Base-by-base conservation (phyloP, 2,888 invertebrate genomes). In the Brachyptera risi region DNA sequence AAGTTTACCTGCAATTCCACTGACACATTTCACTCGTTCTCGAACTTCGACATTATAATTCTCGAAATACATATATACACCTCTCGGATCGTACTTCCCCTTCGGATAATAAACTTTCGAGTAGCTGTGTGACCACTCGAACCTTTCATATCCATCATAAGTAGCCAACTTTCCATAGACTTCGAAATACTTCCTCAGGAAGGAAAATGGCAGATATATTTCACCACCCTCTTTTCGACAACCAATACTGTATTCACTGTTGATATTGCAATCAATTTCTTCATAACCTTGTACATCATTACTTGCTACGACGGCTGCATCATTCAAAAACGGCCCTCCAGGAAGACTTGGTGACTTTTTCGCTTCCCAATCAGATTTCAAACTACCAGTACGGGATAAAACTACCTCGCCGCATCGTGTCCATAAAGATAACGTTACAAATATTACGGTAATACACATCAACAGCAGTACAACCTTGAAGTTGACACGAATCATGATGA, bases 31-130 rank as follows among this genome's bases (percentile, higher is more conserved):
- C 1, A 99, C 98, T 61, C 97, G 80, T 71, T 96, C 96, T 57
- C 98, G 79, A 3, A 92, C 90, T 79, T 98, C 98, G 0, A 99
- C 98, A 75, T 96, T 97, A 76, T 97, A 98, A 74, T 96, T 94
- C 72, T 95, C 96, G 76, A 99, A 99, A 65, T 96, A 96, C 78
- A 96, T 92, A 75, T 96, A 99, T 0, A 92, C 87, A 1, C 96
- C 96, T 23, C 84, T 83, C 0, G 96, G 87, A 71, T 94, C 88
- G 75, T 99, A 98, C 68, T 87, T 88, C 35, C 86, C 87, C 73
- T 90, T 90, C 0, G 95, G 95, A 68, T 88, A 86, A 73, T 93
- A 93, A 5, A 96, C 47, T 75, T 91, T 92, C 21, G 94, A 89
- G 74, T 93, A 93, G 72, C 94, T 95, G 77, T 97, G 96, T 11